Percentiles rank a stretch among this genome's conserved stretches.
Evolutionary conservation across 1,140 invertebrate genomes (phyloP).

Genomic region (Brachionus manjavacas): DNA sequence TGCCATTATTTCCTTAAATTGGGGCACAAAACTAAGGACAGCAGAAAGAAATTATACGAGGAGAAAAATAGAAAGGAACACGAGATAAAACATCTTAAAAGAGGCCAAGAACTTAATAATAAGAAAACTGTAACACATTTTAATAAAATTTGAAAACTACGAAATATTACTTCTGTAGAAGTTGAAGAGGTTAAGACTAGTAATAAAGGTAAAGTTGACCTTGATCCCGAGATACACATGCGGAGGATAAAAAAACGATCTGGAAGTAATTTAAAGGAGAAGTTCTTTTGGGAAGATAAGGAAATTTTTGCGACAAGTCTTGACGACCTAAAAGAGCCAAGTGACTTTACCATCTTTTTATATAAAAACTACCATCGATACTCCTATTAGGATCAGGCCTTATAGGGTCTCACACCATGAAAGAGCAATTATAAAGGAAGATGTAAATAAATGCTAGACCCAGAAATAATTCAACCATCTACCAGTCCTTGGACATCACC

Average conservation of each 20-base stretch:
- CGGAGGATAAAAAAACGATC: not conserved
- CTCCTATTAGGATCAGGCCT: not conserved
- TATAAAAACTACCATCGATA: slow-evolving; percentile 23
- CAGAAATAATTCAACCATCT: slow-evolving; percentile 5
- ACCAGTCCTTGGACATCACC: slow-evolving; percentile 40
- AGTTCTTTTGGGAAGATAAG: not conserved
- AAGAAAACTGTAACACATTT: not conserved
- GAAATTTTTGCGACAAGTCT: not conserved
- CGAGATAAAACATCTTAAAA: not conserved
- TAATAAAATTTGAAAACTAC: not conserved
- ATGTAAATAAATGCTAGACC: slow-evolving; percentile 6
- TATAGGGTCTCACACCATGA: not conserved
- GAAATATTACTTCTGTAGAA: not conserved
- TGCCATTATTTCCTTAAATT: not conserved
- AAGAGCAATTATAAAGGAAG: slow-evolving; percentile 3
- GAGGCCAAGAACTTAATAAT: not conserved
- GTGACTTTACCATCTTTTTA: not conserved
- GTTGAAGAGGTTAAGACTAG: not conserved
- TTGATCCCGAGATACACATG: not conserved
- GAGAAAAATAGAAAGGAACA: slow-evolving; percentile 10
- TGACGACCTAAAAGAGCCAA: not conserved
- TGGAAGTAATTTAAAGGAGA: not conserved
- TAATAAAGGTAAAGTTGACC: not conserved
- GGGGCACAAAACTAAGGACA: not conserved
- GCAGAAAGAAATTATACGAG: not conserved